Percentiles rank a stretch among this genome's conserved stretches.
These are phyloP conservation scores for Chelmon rostratus DNA, from an alignment of 2,797 vertebrate genomes.

Conservation along the genomic window DNA sequence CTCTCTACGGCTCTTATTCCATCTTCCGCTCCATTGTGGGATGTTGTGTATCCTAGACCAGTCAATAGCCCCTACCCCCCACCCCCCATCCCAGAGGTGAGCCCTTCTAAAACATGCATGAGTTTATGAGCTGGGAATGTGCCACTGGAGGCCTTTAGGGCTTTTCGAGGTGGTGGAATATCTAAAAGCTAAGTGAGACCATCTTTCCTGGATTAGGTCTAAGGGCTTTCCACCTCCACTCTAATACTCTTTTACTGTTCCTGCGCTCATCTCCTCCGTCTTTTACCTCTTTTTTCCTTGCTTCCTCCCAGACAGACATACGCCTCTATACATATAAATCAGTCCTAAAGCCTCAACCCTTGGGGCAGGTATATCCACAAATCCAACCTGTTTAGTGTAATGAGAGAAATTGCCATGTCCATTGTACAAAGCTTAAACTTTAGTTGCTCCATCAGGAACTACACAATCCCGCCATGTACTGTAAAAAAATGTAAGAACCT, in stretches of 20 bases:
- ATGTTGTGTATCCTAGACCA: slow-evolving; percentile 79
- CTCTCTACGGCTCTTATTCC: slow-evolving; percentile 76
- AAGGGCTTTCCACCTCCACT: slow-evolving; percentile 66
- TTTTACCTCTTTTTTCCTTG: slow-evolving; percentile 13
- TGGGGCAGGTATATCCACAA: slow-evolving; percentile 44
- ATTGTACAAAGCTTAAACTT: slow-evolving; percentile 46
- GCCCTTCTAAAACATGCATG: slow-evolving; percentile 86
- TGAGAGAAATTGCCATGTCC: slow-evolving; percentile 45
- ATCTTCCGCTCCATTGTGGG: slow-evolving; percentile 67
- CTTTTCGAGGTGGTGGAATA: slow-evolving; percentile 76
- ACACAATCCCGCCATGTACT: not conserved
- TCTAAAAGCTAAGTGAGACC: slow-evolving; percentile 78
- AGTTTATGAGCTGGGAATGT: slow-evolving; percentile 76
- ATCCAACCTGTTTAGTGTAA: slow-evolving; percentile 45
- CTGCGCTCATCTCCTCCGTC: slow-evolving; percentile 44
- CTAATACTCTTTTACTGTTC: slow-evolving; percentile 63
- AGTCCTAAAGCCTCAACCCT: slow-evolving; percentile 52
- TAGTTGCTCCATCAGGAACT: slow-evolving; percentile 33
- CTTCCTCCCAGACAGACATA: slow-evolving; percentile 56
- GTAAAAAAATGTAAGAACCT: slow-evolving; percentile 23
- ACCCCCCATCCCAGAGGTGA: slow-evolving; percentile 64
- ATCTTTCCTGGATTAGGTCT: slow-evolving; percentile 78
- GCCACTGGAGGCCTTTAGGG: slow-evolving; percentile 74
- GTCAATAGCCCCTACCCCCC: slow-evolving; percentile 77
- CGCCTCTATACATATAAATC: slow-evolving; percentile 64